These are phyloP conservation scores for Antheraea yamamai DNA, from an alignment of 2,888 invertebrate genomes.

Conservation along the genomic window DNA sequence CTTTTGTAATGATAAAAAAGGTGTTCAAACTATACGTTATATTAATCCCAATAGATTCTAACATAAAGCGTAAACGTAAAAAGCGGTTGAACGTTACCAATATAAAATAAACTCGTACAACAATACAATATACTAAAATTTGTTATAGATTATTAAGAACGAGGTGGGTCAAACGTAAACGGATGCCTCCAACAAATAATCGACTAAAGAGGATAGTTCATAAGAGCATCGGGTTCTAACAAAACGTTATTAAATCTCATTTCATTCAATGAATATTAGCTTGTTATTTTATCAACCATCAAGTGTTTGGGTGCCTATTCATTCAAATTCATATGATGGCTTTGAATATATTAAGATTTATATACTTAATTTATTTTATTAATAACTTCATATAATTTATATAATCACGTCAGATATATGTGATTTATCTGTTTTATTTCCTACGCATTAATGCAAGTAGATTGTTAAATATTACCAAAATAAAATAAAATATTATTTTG, in stretches of 20 bases:
- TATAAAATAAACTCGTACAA: slow-evolving; percentile 40
- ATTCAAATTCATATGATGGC: slow-evolving; percentile 33
- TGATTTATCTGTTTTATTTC: too few relatives aligned
- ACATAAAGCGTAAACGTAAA: slow-evolving; percentile 66
- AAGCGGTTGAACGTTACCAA: slow-evolving; percentile 45
- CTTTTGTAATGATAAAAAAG: not conserved
- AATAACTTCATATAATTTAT: too few relatives aligned
- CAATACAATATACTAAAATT: slow-evolving; percentile 15
- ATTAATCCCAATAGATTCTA: slow-evolving; percentile 31
- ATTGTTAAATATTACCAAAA: too few relatives aligned
- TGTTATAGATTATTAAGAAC: slow-evolving; percentile 6
- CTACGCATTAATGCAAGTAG: too few relatives aligned
- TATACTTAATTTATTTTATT: not conserved
- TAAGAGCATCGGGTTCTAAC: slow-evolving; percentile 67
- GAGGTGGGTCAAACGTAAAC: slow-evolving; percentile 23
- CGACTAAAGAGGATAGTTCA: slow-evolving; percentile 59
- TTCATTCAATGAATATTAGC: slow-evolving; percentile 56
- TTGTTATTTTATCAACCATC: slow-evolving; percentile 48
- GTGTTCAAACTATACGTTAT: not conserved
- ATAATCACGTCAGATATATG: too few relatives aligned
- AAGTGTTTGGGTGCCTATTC: slow-evolving; percentile 53
- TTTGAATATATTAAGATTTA: not conserved
- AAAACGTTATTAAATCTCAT: slow-evolving; percentile 78
- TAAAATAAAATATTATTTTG: too few relatives aligned
- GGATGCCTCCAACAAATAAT: slow-evolving; percentile 15